Percentiles rank a stretch among this genome's conserved stretches.
phyloP scores from a whole-genome alignment of 1,140 invertebrate species.

The Piezodorus guildinii region DNA sequence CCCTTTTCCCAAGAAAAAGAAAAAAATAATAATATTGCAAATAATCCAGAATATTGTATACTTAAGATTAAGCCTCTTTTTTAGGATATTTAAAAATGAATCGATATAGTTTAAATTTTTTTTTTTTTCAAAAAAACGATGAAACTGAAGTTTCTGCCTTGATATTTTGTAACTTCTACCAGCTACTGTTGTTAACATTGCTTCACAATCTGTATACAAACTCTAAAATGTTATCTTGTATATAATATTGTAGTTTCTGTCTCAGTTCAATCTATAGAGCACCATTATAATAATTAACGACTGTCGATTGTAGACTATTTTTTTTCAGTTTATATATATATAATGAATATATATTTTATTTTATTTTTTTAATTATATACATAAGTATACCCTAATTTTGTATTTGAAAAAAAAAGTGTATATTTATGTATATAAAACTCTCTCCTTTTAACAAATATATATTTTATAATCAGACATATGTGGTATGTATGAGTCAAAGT shows the following conservation, averaged over 20 bases:
- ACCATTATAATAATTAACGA: conserved; percentile 16
- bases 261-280: conserved; percentile 20
- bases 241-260: conserved; percentile 10
- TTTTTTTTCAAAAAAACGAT: too few species aligned
- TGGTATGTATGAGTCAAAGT: conserved; percentile 10
- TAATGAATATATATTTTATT: neutral
- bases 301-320: conserved; percentile 23
- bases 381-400: neutral
- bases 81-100: too few species aligned
- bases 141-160: too few species aligned
- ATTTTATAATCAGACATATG: conserved; percentile 17
- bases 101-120: too few species aligned
- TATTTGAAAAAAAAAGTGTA: too few species aligned
- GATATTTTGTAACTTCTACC: conserved; percentile 14
- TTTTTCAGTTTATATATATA: conserved; percentile 1
- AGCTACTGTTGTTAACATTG: conserved; percentile 16
- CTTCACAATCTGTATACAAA: conserved; percentile 24
- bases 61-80: neutral
- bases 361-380: conserved; percentile 1
- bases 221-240: conserved; percentile 20
- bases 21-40: too few species aligned
- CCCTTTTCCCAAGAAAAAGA: too few species aligned
- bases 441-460: conserved; percentile 11
- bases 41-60: neutral
- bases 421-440: conserved; percentile 4